phyloP scores from a whole-genome alignment of 1,140 invertebrate genomes.

The Amphibalanus amphitrite region DNA sequence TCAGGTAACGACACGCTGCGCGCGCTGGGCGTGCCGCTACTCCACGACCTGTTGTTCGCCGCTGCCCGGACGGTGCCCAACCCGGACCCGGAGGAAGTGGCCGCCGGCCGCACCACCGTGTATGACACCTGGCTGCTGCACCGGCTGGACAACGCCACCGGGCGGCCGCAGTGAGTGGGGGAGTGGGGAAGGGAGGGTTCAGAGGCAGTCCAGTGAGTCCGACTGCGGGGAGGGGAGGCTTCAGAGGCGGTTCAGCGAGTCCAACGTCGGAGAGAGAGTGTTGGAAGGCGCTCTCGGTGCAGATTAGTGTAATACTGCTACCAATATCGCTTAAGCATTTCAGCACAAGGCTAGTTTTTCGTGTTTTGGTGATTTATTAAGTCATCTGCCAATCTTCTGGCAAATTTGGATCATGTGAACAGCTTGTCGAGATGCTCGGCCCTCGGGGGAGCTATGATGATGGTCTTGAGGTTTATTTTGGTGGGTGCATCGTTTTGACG shows the following conservation, averaged over 20 bases:
- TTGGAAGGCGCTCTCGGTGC: neutral
- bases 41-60: neutral
- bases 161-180: neutral
- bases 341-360: too few species aligned
- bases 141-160: neutral
- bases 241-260: neutral
- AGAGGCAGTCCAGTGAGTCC: too few species aligned
- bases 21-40: constrained; percentile 1
- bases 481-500: too few species aligned
- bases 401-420: too few species aligned
- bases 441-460: too few species aligned
- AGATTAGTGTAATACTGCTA: too few species aligned
- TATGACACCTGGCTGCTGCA: constrained; percentile 17
- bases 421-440: too few species aligned
- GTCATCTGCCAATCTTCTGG: too few species aligned
- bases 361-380: too few species aligned
- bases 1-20: neutral
- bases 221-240: constrained; percentile 8
- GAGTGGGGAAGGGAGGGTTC: too few species aligned
- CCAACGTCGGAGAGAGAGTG: constrained; percentile 9
- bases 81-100: constrained; percentile 14
- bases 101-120: constrained; percentile 12
- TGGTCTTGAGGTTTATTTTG: too few species aligned
- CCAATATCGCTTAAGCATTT: too few species aligned
- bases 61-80: constrained; percentile 14